Evolutionary conservation across 2,888 invertebrate genomes (phyloP).

Genomic region (Melinaea marsaeus): DNA sequence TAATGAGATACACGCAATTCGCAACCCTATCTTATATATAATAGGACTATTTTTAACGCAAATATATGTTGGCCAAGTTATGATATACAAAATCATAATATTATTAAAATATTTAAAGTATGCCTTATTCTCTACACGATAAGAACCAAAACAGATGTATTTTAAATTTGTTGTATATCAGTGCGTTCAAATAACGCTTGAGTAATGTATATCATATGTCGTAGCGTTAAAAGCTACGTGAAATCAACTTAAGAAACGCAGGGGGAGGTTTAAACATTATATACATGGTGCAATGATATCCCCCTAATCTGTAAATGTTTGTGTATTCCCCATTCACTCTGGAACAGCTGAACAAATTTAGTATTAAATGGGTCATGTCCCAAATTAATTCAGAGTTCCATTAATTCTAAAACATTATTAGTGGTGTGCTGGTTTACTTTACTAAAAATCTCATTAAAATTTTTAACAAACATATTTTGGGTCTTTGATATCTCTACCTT

Average conservation of each 20-base stretch:
- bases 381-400: not conserved
- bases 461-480: no score
- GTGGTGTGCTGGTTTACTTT: not conserved
- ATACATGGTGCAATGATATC: slow-evolving; percentile 6
- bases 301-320: not conserved
- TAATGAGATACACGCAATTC: not conserved
- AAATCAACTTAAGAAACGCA: slow-evolving; percentile 2
- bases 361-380: slow-evolving; percentile 4
- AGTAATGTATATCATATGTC: slow-evolving; percentile 8
- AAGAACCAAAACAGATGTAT: slow-evolving; percentile 3
- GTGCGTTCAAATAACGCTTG: slow-evolving; percentile 5
- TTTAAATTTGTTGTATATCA: slow-evolving; percentile 1
- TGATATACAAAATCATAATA: not conserved
- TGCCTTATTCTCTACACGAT: not conserved
- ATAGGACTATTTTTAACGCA: not conserved
- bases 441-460: not conserved
- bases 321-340: slow-evolving; percentile 4
- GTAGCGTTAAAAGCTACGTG: slow-evolving; percentile 3
- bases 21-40: not conserved
- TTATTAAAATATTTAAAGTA: not conserved
- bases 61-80: not conserved
- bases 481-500: no score
- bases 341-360: slow-evolving; percentile 2
- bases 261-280: slow-evolving; percentile 5
- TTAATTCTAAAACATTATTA: not conserved